Evolutionary conservation across 1,140 invertebrate species (phyloP).

Genomic region (Pogonomyrmex barbatus): DNA sequence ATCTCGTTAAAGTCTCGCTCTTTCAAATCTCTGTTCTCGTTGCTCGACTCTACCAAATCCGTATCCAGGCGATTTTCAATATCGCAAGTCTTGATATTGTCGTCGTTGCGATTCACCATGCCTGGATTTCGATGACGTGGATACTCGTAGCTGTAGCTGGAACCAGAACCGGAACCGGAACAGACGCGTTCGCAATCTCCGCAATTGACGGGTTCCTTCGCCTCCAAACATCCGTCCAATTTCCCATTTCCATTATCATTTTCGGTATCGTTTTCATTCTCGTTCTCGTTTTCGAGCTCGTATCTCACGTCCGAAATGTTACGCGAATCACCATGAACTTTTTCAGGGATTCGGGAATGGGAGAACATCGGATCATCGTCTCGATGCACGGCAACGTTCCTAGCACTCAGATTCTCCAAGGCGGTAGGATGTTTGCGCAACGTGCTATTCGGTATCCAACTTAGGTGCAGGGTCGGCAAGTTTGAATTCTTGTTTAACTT

Average conservation of each 20-base stretch:
- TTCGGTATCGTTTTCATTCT: slow-evolving; percentile 46
- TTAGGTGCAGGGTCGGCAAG: slow-evolving; percentile 94
- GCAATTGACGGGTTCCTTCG: slow-evolving; percentile 82
- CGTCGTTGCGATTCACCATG: background rate
- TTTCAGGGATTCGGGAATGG: slow-evolving; percentile 64
- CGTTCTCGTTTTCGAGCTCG: slow-evolving; percentile 47
- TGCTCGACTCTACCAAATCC: slow-evolving; percentile 65
- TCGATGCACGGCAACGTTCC: slow-evolving; percentile 39
- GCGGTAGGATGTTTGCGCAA: slow-evolving; percentile 94
- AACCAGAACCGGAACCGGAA: slow-evolving; percentile 74
- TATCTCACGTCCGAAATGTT: background rate
- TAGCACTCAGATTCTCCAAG: slow-evolving; percentile 88
- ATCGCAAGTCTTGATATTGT: slow-evolving; percentile 56
- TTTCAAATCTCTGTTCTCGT: slow-evolving; percentile 16
- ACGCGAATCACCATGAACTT: slow-evolving; percentile 22
- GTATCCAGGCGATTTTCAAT: slow-evolving; percentile 68
- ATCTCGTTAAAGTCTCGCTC: slow-evolving; percentile 60
- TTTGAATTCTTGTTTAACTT: slow-evolving; percentile 91
- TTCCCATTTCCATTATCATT: slow-evolving; percentile 71
- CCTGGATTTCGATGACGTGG: background rate
- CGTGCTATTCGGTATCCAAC: slow-evolving; percentile 97
- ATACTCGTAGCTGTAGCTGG: background rate
- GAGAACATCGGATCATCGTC: slow-evolving; percentile 39
- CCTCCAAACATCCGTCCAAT: slow-evolving; percentile 83
- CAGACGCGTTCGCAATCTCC: slow-evolving; percentile 84